Base-by-base conservation (phyloP, 2,888 invertebrate species). In the Tenthredo amoena region DNA sequence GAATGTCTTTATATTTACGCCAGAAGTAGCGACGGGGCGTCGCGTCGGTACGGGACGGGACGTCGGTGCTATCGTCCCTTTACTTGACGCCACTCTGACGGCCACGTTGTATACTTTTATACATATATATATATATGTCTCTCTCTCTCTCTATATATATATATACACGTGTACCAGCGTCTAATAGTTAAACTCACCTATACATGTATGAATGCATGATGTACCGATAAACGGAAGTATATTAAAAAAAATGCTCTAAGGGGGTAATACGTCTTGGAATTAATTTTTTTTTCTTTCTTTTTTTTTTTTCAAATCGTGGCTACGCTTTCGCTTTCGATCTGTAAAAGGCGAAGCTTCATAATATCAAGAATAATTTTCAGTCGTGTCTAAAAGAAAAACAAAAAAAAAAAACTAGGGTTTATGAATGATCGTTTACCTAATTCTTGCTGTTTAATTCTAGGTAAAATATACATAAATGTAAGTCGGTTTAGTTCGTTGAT, bases 1-100 rank as follows among this genome's bases (percentile, higher is more conserved):
- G 43, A 74, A 74, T 74, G 74, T 74, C 74, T 74, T 74, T 74
- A 74, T 74, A 74, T 74, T 74, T 74, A 47, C 21, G 74, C 43
- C 74, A 68, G 31, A 68, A 68, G 43, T 72, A n/a, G n/a, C 72
- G 72, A 72, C 40, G 72, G 40, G 72, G 43, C 77, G 77, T 77
- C 34, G 77, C 18, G 55, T 50, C 55, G 50, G 18, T 10, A 55
- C 76, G 47, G 3, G 26, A 50, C 55, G 34, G 55, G 34, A 77
- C 77, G 50, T 15, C 55, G 74, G 21, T 43, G 21, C 40, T n/a
- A 40, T 74, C 40, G 21, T 74, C 40, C 43, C 74, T 74, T 68
- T 34, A 18, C 68, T 68, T 18, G 68, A 68, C 68, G 68, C 68
- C 68, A 68, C 68, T 68, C 68, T 68, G 68, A 68, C 68, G 68